Base-by-base conservation (phyloP, 2,113 vertebrate genomes). In the Bubo blakistoni region DNA sequence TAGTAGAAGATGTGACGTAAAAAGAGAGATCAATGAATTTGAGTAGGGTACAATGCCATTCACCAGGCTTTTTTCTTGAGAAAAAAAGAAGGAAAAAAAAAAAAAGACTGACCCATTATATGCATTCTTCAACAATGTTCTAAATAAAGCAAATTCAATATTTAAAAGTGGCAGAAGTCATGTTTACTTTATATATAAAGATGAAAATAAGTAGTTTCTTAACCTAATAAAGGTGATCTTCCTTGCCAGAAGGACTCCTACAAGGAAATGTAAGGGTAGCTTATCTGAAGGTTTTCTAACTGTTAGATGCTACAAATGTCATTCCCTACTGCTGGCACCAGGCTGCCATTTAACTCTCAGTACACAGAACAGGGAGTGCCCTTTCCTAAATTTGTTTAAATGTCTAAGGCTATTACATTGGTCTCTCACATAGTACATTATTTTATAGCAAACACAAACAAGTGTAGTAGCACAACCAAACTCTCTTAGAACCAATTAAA, bases 401-500 rank as follows among this genome's bases (percentile, higher is more conserved):
- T 34, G 46, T 79, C 54, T 81, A 32, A 62, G 22, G 10, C 42
- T 91, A 15, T 79, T 74, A 32, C 66, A 44, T 81, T 32, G 32
- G 12, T 34, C 38, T 55, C 55, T 78, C 70, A 67, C 3, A 30
- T 0, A 71, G 58, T 34, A 34, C 46, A 52, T 76, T 78, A 81
- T 89, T 76, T 86, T 77, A 34, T 29, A 89, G 42, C 42, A 88
- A 92, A 92, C 52, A 74, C 63, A 91, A 90, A 88, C 76, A 94
- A 92, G 44, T 54, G 34, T 29, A 82, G 44, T 61, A 72, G 73
- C 14, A 96, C 58, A 91, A 81, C 58, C 84, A 94, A 88, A 71
- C 79, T 94, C 87, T 91, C 86, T 92, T 94, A 94, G 87, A 97
- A 90, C 61, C 90, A 97, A 96, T 95, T 95, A 97, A 96, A 98